Conservation (phyloP, 2,113 vertebrate genomes). For the Salvelinus namaycush region DNA sequence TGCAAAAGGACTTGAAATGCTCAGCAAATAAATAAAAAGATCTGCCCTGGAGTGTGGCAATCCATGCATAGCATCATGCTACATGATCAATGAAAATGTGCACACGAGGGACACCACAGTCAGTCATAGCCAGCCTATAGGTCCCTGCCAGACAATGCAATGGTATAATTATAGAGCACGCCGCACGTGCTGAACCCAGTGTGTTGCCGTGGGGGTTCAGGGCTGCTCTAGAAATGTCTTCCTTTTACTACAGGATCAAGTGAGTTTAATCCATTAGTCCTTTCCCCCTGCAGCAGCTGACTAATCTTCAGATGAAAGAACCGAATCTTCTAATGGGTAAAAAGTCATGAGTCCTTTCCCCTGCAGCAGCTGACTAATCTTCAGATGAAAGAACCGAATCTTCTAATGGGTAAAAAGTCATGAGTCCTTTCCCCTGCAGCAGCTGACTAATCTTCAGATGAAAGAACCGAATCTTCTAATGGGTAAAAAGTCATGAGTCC, state of each 20-base stretch:
- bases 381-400: constrained; percentile 16
- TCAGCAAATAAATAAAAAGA: too few relatives aligned
- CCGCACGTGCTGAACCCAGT: neutral
- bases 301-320: constrained; percentile 22
- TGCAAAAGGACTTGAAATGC: too few relatives aligned
- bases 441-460: constrained; percentile 15
- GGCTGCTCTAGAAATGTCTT: constrained; percentile 15
- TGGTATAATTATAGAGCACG: too few relatives aligned
- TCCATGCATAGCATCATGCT: neutral
- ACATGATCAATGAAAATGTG: too few relatives aligned
- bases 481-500: neutral
- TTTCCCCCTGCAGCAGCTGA: neutral
- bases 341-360: neutral
- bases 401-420: neutral
- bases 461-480: constrained; percentile 3
- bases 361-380: constrained; percentile 10
- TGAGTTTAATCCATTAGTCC: constrained; percentile 2
- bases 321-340: neutral
- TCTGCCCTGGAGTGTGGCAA: too few relatives aligned
- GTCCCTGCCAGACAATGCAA: neutral
- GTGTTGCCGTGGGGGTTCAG: neutral
- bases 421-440: neutral
- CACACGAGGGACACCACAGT: neutral
- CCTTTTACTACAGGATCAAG: constrained; percentile 8
- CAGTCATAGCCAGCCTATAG: neutral